These are phyloP conservation scores for Ictidomys tridecemlineatus DNA, from an alignment of 2,113 vertebrate species.

Conservation along the genomic window DNA sequence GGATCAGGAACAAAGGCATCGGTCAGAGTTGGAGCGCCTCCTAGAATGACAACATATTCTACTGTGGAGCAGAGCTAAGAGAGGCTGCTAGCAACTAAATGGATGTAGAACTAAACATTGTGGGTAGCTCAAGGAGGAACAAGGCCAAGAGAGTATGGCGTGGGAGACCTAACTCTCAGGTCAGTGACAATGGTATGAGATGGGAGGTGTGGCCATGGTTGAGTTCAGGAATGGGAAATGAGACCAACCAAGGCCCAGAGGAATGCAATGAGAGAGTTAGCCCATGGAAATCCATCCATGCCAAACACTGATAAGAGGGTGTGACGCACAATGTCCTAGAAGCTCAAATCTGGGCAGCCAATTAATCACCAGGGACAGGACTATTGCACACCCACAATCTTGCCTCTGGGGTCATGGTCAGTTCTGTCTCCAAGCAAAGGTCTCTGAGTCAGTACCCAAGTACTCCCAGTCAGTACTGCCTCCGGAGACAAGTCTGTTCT, in stretches of 20 bases:
- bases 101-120: background rate
- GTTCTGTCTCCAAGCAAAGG: background rate
- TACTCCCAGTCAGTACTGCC: background rate
- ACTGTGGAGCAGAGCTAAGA: background rate
- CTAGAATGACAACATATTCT: background rate
- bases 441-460: background rate
- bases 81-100: background rate
- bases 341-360: background rate
- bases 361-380: background rate
- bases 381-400: background rate
- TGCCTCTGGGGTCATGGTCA: background rate
- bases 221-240: background rate
- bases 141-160: too few species aligned
- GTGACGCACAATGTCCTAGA: too few species aligned
- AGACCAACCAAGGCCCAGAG: background rate
- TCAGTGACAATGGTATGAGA: background rate
- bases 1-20: background rate
- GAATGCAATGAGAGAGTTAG: too few species aligned
- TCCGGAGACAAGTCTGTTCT: background rate
- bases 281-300: background rate
- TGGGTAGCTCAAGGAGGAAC: background rate
- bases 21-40: background rate
- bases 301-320: background rate
- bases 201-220: accelerated
- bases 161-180: background rate